phyloP scores from a whole-genome alignment of 1,140 invertebrate genomes.

The Cherax destructor region DNA sequence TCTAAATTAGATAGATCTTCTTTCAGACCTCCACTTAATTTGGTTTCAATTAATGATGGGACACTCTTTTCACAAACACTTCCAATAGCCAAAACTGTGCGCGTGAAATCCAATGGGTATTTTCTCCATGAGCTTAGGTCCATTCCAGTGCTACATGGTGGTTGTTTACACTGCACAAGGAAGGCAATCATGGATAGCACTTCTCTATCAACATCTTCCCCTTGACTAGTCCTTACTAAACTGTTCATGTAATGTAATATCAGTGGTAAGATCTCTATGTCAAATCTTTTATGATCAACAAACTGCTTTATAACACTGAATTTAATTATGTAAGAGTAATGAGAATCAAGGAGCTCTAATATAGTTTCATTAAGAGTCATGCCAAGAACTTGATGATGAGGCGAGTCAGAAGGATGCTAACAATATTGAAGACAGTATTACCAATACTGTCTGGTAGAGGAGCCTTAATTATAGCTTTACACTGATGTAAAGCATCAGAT shows the following conservation, averaged over 20 bases:
- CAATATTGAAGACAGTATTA: slow-evolving; percentile 3
- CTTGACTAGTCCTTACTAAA: slow-evolving; percentile 2
- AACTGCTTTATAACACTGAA: slow-evolving; percentile 20
- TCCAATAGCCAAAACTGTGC: background rate
- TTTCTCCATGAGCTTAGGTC: slow-evolving; percentile 26
- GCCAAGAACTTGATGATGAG: background rate
- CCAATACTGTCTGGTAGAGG: slow-evolving; percentile 38
- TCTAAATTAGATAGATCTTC: slow-evolving; percentile 73
- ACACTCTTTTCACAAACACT: background rate
- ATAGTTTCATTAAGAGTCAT: background rate
- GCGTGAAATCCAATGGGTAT: slow-evolving; percentile 41
- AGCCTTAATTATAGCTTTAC: slow-evolving; percentile 13
- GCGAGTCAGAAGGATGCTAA: slow-evolving; percentile 20
- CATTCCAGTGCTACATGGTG: slow-evolving; percentile 30
- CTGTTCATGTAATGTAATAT: slow-evolving; percentile 23
- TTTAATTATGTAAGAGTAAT: slow-evolving; percentile 25
- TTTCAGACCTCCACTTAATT: slow-evolving; percentile 41
- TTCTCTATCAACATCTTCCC: slow-evolving; percentile 20
- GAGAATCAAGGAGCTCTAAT: slow-evolving; percentile 10
- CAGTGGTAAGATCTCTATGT: slow-evolving; percentile 37
- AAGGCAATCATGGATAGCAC: slow-evolving; percentile 30
- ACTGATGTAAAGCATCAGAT: slow-evolving; percentile 25
- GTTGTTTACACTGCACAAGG: slow-evolving; percentile 34
- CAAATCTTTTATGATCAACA: slow-evolving; percentile 48
- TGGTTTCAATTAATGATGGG: slow-evolving; percentile 35